Percentiles rank a stretch among this genome's conserved stretches.
Evolutionary conservation across 2,797 vertebrate genomes (phyloP).

Genomic region (Karalla daura): DNA sequence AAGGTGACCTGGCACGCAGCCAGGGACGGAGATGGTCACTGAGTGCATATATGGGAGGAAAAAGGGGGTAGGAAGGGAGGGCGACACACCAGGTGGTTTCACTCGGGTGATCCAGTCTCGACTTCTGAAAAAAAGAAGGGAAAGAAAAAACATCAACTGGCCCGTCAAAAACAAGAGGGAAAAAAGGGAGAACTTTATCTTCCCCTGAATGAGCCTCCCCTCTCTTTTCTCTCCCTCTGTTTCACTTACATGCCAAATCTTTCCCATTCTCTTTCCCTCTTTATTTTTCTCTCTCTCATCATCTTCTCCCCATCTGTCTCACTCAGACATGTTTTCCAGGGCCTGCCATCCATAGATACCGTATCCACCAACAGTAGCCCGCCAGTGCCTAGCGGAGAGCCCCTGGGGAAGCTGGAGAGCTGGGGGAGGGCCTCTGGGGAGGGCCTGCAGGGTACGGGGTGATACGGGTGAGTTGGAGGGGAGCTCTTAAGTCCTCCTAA

Average conservation of each 20-base stretch:
- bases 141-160: constrained; percentile 69
- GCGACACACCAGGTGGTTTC: constrained; percentile 82
- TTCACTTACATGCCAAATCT: constrained; percentile 43
- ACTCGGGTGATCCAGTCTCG: constrained; percentile 78
- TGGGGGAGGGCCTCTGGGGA: constrained; percentile 47
- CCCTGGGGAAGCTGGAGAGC: constrained; percentile 61
- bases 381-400: constrained; percentile 73
- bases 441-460: constrained; percentile 72
- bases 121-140: constrained; percentile 69
- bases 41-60: constrained; percentile 76
- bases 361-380: constrained; percentile 86
- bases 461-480: constrained; percentile 72
- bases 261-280: constrained; percentile 39
- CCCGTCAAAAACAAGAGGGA: constrained; percentile 74
- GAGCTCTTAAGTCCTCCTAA: constrained; percentile 46
- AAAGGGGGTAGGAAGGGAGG: constrained; percentile 58
- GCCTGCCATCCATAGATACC: constrained; percentile 83
- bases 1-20: constrained; percentile 76
- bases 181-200: constrained; percentile 74
- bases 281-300: constrained; percentile 59
- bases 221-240: constrained; percentile 43
- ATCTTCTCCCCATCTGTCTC: constrained; percentile 78
- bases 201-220: constrained; percentile 69
- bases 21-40: constrained; percentile 75
- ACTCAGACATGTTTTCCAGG: constrained; percentile 82